phyloP scores from a whole-genome alignment of 2,888 invertebrate genomes.

The Cerastis leucographa region DNA sequence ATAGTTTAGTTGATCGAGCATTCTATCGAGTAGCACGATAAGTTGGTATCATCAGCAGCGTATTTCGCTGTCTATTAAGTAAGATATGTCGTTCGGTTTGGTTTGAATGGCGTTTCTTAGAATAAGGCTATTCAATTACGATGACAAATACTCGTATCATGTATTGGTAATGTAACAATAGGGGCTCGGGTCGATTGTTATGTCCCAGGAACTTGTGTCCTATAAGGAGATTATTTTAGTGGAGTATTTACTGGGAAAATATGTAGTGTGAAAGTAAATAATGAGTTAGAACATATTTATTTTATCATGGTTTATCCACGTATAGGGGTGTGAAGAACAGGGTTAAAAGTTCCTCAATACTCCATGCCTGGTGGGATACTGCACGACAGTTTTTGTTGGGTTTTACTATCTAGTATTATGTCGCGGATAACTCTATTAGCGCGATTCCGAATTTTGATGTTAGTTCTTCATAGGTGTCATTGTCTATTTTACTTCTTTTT shows the following conservation, averaged over 20 bases:
- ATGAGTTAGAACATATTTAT: background rate
- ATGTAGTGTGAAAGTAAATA: constrained; percentile 14
- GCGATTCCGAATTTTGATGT: too few species aligned
- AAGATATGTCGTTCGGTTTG: constrained; percentile 24
- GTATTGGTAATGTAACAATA: constrained; percentile 42
- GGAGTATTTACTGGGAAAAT: constrained; percentile 26
- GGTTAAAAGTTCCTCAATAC: background rate
- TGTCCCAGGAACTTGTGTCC: constrained; percentile 27
- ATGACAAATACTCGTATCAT: constrained; percentile 49
- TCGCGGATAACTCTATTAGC: too few species aligned
- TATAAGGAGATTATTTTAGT: constrained; percentile 18
- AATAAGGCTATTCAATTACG: constrained; percentile 53
- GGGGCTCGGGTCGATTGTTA: constrained; percentile 19
- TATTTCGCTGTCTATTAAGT: background rate
- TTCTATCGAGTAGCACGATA: background rate
- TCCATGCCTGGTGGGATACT: background rate
- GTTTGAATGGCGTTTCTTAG: constrained; percentile 47
- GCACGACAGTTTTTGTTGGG: too few species aligned
- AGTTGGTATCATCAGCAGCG: background rate
- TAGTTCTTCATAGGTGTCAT: too few species aligned
- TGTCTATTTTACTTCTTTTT: too few species aligned
- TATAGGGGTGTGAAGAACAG: background rate
- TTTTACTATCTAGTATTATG: too few species aligned
- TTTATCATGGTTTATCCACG: background rate
- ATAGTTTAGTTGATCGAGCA: background rate